Base-by-base conservation (phyloP, 53 echinoderm and acorn worm species). In the Crossaster papposus region DNA sequence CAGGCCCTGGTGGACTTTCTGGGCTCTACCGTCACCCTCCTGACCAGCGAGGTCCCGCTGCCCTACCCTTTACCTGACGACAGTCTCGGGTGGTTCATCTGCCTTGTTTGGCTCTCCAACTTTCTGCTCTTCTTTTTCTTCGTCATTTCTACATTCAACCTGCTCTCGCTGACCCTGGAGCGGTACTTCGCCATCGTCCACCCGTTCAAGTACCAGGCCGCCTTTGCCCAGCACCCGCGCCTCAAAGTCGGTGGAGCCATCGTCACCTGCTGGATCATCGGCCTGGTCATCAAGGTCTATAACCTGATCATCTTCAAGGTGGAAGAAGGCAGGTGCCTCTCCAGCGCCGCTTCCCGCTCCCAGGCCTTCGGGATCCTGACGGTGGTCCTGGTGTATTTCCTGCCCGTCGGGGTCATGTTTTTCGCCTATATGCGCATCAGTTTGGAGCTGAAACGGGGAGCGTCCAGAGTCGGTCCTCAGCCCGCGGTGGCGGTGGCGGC, bases 1-100 rank as follows among this genome's bases (percentile, higher is more conserved):
- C 96, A 96, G 52, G 96, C 96, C 0, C 92, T 91, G 51, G 88
- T 95, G 12, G 96, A 96, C 79, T 90, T 94, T 58, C 65, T 94
- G 63, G 94, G 94, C 7, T 96, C 96, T 1, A 80, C 94, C 29
- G 72, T 95, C 17, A 89, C 94, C 7, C 86, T 96, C 32, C 65
- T 90, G 18, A 54, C 81, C 23, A 78, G 83, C 36, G 83, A 90
- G 50, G 51, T 83, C 64, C 90, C 90, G 9, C 65, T 83, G 50
- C 90, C 90, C 9, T 51, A 76, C 51, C 90, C 78, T 10, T 23
- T 64, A 4, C 83, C 90, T 11, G 54, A 83, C 51, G 62, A 64
- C 23, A 65, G 54, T 34, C 35, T 85, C 4, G 94, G 95, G 3
- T 89, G 91, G 65, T 82, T 96, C n/a, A 14, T 96, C 30, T 96